Base-by-base conservation (phyloP, 1,140 invertebrate genomes). In the Scaptodrosophila lebanonensis region DNA sequence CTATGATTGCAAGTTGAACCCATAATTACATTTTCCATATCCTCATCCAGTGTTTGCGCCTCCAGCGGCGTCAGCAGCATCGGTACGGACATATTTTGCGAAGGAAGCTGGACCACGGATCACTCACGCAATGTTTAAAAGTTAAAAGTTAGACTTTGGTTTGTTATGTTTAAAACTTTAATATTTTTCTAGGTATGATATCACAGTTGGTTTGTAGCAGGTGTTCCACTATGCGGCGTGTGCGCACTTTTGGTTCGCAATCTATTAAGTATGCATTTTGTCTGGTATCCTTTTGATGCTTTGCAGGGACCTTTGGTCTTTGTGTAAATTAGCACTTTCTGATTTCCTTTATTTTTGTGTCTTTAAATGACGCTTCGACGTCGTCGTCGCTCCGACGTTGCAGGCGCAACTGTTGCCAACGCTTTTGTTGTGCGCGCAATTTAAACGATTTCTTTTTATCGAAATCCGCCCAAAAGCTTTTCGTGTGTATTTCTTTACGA, bases 391-490 rank as follows among this genome's bases (percentile, higher is more conserved):
- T 60, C 38, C 67, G 75, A 77, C 73, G 73, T 77, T 77, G 73
- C 73, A 68, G 33, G 50, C 69, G 73, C 75, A 79, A 79, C 73
- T 79, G 73, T 79, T 79, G 48, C 15, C 12, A 63, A 51, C 73
- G 52, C 40, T 82, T 69, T 73, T 79, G 72, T 73, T 75, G 75
- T 79, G 75, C 65, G 73, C 69, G 73, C 73, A 79, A 82, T 82
- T 79, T 79, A 82, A 79, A 66, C 73, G 73, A 79, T 82, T 73
- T 82, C 75, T 73, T 79, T 76, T 79, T 79, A 79, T 79, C 73
- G 73, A 72, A 70, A 57, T 47, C 57, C 57, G 56, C 62, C 54
- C 56, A 20, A 25, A 54, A 79, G 76, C 76, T 72, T 79, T 77
- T 65, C 38, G 58, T 67, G 45, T 43, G 42, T 16, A 51, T 59